These are phyloP conservation scores for Hirtodrosophila histrioides DNA, from an alignment of 2,888 invertebrate species.

Conservation along the genomic window DNA sequence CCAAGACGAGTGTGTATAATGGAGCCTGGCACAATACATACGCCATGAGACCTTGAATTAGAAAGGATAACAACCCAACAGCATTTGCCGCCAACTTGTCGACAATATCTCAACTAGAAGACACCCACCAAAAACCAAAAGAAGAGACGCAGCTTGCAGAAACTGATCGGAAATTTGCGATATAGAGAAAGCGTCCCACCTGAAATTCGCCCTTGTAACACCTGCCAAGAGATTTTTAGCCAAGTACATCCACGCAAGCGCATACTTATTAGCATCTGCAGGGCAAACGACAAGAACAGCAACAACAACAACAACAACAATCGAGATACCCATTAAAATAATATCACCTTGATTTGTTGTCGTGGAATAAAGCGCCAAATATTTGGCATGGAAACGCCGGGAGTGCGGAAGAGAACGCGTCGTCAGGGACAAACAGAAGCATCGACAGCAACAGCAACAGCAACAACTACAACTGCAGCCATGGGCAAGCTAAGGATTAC, in stretches of 20 bases:
- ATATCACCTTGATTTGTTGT: slow-evolving; percentile 36
- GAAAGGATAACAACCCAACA: slow-evolving; percentile 34
- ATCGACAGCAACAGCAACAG: slow-evolving; percentile 48
- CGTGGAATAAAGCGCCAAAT: slow-evolving; percentile 44
- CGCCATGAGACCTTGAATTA: slow-evolving; percentile 53
- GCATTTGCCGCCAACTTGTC: slow-evolving; percentile 61
- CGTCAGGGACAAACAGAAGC: slow-evolving; percentile 76
- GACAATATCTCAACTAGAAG: slow-evolving; percentile 12
- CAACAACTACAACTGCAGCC: slow-evolving; percentile 36
- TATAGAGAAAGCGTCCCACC: slow-evolving; percentile 53
- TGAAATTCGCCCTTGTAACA: slow-evolving; percentile 31
- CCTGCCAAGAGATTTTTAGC: slow-evolving; percentile 18
- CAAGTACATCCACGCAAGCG: slow-evolving; percentile 43
- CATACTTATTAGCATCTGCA: slow-evolving; percentile 18
- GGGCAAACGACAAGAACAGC: slow-evolving; percentile 4
- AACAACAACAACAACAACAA: slow-evolving; percentile 13
- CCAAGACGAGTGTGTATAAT: slow-evolving; percentile 10
- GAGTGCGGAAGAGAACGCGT: slow-evolving; percentile 66
- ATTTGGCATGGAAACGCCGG: slow-evolving; percentile 51
- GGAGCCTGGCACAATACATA: slow-evolving; percentile 25
- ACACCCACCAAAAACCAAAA: slow-evolving; percentile 54
- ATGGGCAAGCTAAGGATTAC: slow-evolving; percentile 25
- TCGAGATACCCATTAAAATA: slow-evolving; percentile 5
- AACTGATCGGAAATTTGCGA: slow-evolving; percentile 18
- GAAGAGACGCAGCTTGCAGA: slow-evolving; percentile 2